phyloP scores from a whole-genome alignment of 92 coral and sea anemone genomes.

The Ricordea florida region DNA sequence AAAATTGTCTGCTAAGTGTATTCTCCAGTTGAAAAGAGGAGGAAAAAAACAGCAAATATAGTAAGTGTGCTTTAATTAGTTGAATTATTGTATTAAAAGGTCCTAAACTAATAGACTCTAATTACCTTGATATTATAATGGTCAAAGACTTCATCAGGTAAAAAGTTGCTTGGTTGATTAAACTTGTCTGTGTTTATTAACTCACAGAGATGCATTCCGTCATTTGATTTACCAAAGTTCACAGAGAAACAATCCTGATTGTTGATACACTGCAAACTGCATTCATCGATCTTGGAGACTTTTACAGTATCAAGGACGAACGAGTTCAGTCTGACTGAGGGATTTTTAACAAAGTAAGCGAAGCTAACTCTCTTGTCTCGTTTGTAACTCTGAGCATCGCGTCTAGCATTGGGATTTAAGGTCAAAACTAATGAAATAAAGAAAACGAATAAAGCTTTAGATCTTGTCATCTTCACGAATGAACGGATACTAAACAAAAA shows the following conservation, averaged over 20 bases:
- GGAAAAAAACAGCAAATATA: no score
- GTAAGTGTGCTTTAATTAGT: no score
- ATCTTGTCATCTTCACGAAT: no score
- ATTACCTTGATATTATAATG: conserved; percentile 2
- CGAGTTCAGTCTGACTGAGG: neutral
- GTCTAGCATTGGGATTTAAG: no score
- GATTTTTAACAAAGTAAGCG: neutral
- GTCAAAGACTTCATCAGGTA: neutral
- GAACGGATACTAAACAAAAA: no score
- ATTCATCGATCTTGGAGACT: conserved; percentile 1
- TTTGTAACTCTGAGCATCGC: neutral
- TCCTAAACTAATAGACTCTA: no score
- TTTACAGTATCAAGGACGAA: neutral
- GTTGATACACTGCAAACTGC: neutral
- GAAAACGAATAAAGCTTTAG: no score
- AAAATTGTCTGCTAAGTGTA: no score
- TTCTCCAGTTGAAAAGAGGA: no score
- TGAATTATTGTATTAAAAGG: no score
- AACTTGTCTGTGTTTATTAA: neutral
- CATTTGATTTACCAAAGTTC: neutral
- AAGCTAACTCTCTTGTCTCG: conserved; percentile 6
- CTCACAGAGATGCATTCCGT: neutral
- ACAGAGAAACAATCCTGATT: neutral
- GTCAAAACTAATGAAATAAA: no score
- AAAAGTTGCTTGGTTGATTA: neutral